Percentiles rank a stretch among this genome's conserved stretches.
phyloP scores from a whole-genome alignment of 2,113 vertebrate genomes.

The Erinaceus europaeus region DNA sequence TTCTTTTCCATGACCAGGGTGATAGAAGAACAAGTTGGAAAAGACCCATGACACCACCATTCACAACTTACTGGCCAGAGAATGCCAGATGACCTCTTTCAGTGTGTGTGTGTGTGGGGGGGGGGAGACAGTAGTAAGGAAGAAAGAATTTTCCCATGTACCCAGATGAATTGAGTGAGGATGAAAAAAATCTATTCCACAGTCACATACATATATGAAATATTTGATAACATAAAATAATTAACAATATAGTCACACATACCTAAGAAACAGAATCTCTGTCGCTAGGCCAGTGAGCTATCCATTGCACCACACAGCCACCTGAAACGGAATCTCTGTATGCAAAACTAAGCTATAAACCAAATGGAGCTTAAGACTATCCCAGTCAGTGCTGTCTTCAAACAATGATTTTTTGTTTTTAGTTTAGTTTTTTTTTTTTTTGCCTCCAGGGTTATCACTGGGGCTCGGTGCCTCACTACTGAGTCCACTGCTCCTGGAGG shows the following conservation, averaged over 20 bases:
- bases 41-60: neutral
- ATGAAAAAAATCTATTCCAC: neutral
- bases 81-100: neutral
- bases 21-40: neutral
- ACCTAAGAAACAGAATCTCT: neutral
- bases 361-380: too few species aligned
- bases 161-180: neutral
- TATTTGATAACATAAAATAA: neutral
- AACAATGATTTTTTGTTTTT: too few species aligned
- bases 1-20: neutral
- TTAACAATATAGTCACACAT: neutral
- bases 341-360: neutral
- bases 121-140: neutral
- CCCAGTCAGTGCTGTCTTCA: too few species aligned
- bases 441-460: too few species aligned
- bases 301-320: too few species aligned
- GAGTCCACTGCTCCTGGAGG: too few species aligned
- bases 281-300: too few species aligned
- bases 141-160: neutral
- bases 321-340: too few species aligned
- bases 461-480: too few species aligned
- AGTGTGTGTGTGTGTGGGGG: neutral
- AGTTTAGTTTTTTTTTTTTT: too few species aligned
- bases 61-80: neutral
- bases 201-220: neutral